phyloP scores from a whole-genome alignment of 2,797 vertebrate species.

The Geotria australis region DNA sequence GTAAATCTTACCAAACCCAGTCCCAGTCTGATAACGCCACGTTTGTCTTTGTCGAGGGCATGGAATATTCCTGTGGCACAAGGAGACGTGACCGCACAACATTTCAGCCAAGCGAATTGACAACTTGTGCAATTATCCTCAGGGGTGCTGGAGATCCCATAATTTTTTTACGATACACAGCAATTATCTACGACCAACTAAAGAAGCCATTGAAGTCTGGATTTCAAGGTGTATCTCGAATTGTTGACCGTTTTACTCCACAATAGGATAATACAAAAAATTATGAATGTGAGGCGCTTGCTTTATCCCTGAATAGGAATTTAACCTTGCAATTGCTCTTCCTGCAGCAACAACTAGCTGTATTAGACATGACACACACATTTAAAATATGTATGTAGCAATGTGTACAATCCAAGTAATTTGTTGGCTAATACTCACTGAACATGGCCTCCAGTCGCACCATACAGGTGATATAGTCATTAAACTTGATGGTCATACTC shows the following conservation, averaged over 20 bases:
- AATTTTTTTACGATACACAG: background rate
- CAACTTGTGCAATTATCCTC: background rate
- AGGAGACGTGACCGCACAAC: background rate
- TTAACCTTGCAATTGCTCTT: no score
- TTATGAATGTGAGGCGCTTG: no score
- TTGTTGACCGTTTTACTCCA: no score
- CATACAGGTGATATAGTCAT: slow-evolving; percentile 43
- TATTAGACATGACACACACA: background rate
- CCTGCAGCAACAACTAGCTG: no score
- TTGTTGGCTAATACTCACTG: slow-evolving; percentile 25
- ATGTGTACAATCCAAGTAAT: background rate
- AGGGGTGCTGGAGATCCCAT: background rate
- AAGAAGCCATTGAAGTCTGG: no score
- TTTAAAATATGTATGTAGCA: no score
- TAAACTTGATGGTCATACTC: slow-evolving; percentile 31
- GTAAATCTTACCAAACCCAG: slow-evolving; percentile 11
- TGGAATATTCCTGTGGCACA: slow-evolving; percentile 21
- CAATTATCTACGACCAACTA: no score
- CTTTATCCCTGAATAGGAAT: background rate
- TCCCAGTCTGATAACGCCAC: slow-evolving; percentile 16
- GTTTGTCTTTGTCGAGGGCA: slow-evolving; percentile 17
- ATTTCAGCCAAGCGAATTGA: no score
- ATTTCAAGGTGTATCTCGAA: no score
- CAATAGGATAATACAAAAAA: no score
- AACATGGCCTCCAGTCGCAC: slow-evolving; percentile 45